Conservation (phyloP, 1,140 invertebrate species). For the Drosophila equinoxialis region DNA sequence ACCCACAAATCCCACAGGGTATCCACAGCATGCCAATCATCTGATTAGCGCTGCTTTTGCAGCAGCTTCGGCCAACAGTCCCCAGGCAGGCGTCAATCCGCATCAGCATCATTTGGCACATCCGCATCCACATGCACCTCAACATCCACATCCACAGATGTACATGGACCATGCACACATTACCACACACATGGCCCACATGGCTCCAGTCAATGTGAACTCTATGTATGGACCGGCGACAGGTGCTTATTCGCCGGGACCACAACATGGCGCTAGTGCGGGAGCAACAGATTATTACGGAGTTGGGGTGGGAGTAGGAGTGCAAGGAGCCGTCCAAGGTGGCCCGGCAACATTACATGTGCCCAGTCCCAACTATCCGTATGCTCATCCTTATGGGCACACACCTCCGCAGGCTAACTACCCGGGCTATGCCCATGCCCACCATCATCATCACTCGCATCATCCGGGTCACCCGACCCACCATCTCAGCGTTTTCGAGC, state of each 20-base stretch:
- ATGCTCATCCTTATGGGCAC: conserved; percentile 55
- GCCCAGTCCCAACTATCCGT: conserved; percentile 78
- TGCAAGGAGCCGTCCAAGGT: conserved; percentile 39
- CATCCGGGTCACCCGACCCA: conserved; percentile 62
- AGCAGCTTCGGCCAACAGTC: conserved; percentile 41
- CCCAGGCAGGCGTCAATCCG: conserved; percentile 28
- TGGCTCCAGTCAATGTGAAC: conserved; percentile 57
- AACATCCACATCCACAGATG: conserved; percentile 63
- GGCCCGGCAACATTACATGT: conserved; percentile 72
- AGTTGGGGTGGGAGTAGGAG: conserved; percentile 25
- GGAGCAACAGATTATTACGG: conserved; percentile 26
- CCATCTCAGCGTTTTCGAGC: conserved; percentile 76
- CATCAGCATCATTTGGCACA: conserved; percentile 51
- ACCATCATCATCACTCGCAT: conserved; percentile 49
- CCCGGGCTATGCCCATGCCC: conserved; percentile 46
- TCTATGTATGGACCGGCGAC: conserved; percentile 57
- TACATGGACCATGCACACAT: conserved; percentile 73
- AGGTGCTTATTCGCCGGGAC: conserved; percentile 41
- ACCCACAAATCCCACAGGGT: conserved; percentile 28
- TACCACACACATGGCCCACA: conserved; percentile 54
- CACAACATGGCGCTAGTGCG: conserved; percentile 41
- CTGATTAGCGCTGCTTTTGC: conserved; percentile 56
- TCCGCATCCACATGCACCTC: conserved; percentile 48
- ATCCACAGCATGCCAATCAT: conserved; percentile 72
- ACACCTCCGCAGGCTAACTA: conserved; percentile 55